Evolutionary conservation across 2,113 vertebrate genomes (phyloP), one percentile per base, ranked within the genome.

Genomic region (Hippocampus abdominalis): DNA sequence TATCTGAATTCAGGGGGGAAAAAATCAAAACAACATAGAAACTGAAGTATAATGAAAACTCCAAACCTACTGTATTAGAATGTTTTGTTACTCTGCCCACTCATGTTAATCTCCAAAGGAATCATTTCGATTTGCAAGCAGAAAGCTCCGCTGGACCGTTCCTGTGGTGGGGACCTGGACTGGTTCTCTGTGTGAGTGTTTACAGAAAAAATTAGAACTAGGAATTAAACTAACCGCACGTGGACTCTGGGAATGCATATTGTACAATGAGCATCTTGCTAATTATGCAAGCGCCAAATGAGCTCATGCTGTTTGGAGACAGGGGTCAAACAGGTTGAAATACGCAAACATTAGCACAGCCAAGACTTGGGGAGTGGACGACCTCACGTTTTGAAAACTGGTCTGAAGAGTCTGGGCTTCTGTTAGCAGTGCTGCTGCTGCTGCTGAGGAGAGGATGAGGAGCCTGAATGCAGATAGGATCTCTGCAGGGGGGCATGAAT

Each of bases 381-480:
- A 49, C 25, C n/a, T 59, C 12, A 25, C 69, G 48, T 62, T 74
- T 73, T 46, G 20, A 46, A 25, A 46, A 8, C 29, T 8, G n/a
- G 60, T 62, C 60, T 39, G 0, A 21, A 18, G 32, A 40, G 32
- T 40, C 12, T 40, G 44, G 59, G 64, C 70, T 68, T 57, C 57
- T 6, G 39, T 75, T 71, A 61, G 57, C 9, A 21, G 61, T 72
- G 3, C 48, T 40, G n/a, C 54, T 59, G 68, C 68, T 51, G 77
- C 72, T 74, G 72, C 54, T 74, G 72, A 72, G 74, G 66, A 73
- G 78, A 75, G 73, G 73, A 81, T 72, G 61, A 76, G 77, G 73
- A 85, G 69, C 76, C 82, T 89, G 84, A 79, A 83, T 83, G 80
- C 83, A 85, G 90, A 90, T 89, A 89, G 85, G 73, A 89, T 90